These are phyloP conservation scores for Zonitis immaculata DNA, from an alignment of 2,888 invertebrate genomes.

Conservation along the genomic window DNA sequence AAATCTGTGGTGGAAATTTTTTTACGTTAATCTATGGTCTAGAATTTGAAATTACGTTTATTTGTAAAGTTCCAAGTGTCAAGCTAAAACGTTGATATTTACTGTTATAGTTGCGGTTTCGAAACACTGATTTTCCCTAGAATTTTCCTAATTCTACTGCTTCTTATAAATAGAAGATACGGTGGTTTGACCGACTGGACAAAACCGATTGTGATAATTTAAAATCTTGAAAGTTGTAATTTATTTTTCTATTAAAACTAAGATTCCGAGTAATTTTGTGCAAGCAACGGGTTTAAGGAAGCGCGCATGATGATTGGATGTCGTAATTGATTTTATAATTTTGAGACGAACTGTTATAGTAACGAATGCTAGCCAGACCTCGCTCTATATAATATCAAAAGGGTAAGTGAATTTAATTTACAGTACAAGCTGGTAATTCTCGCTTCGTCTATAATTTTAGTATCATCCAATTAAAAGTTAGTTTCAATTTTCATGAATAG, in stretches of 20 bases:
- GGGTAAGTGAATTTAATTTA: slow-evolving; percentile 15
- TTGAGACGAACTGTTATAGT: not conserved
- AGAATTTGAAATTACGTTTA: slow-evolving; percentile 35
- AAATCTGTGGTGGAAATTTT: slow-evolving; percentile 34
- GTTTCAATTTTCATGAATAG: slow-evolving; percentile 19
- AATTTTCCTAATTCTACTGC: slow-evolving; percentile 29
- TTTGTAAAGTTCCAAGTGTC: slow-evolving; percentile 36
- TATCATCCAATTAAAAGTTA: slow-evolving; percentile 25
- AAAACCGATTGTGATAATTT: too few species aligned
- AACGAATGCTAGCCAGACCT: not conserved
- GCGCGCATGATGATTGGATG: too few species aligned
- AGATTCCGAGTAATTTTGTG: too few species aligned
- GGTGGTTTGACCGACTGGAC: too few species aligned
- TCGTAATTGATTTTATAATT: not conserved
- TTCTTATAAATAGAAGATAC: too few species aligned
- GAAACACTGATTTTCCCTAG: too few species aligned
- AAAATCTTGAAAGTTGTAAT: too few species aligned
- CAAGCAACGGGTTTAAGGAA: too few species aligned
- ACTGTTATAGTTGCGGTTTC: slow-evolving; percentile 36
- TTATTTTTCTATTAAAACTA: too few species aligned
- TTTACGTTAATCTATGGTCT: slow-evolving; percentile 38
- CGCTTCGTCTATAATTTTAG: slow-evolving; percentile 14
- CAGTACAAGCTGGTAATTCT: slow-evolving; percentile 14
- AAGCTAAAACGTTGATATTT: slow-evolving; percentile 38
- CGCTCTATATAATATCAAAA: not conserved